A percentile compares a stretch with the other conserved stretches of the same genome.
Evolutionary conservation across 64 coral and sea anemone species (phyloP).

Genomic region (Acropora tenuis): DNA sequence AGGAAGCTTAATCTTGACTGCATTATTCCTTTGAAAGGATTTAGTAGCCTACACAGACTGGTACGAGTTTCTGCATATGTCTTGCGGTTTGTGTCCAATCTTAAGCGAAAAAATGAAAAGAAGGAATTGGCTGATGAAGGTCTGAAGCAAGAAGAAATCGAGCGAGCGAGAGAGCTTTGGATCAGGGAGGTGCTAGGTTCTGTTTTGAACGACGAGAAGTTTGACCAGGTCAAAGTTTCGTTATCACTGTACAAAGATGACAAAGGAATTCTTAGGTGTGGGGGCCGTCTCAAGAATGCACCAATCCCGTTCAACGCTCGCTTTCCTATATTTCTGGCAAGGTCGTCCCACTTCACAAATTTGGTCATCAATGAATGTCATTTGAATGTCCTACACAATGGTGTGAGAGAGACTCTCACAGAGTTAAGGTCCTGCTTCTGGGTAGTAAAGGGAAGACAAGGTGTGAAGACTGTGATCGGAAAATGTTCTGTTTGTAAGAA

Average conservation of each 20-base stretch:
- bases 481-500: slow-evolving; percentile 62
- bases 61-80: slow-evolving; percentile 59
- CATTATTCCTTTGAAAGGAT: slow-evolving; percentile 29
- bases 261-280: slow-evolving; percentile 25
- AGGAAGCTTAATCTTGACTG: slow-evolving; percentile 5
- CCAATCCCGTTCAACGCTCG: slow-evolving; percentile 21
- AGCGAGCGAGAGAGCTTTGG: slow-evolving; percentile 27
- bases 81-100: slow-evolving; percentile 47
- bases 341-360: slow-evolving; percentile 18
- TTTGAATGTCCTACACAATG: slow-evolving; percentile 54
- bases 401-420: slow-evolving; percentile 19
- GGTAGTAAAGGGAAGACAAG: slow-evolving; percentile 37
- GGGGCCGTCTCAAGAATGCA: slow-evolving; percentile 34
- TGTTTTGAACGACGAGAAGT: neutral
- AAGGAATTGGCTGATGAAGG: neutral
- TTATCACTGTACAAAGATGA: slow-evolving; percentile 48
- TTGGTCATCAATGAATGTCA: too few species aligned
- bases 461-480: slow-evolving; percentile 24
- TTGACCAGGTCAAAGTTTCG: slow-evolving; percentile 1
- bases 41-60: slow-evolving; percentile 59
- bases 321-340: slow-evolving; percentile 48
- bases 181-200: slow-evolving; percentile 7
- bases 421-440: slow-evolving; percentile 56
- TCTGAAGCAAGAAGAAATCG: slow-evolving; percentile 8
- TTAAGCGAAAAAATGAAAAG: slow-evolving; percentile 27